These are phyloP conservation scores for Strix aluco DNA, from an alignment of 2,113 vertebrate species.

Conservation along the genomic window DNA sequence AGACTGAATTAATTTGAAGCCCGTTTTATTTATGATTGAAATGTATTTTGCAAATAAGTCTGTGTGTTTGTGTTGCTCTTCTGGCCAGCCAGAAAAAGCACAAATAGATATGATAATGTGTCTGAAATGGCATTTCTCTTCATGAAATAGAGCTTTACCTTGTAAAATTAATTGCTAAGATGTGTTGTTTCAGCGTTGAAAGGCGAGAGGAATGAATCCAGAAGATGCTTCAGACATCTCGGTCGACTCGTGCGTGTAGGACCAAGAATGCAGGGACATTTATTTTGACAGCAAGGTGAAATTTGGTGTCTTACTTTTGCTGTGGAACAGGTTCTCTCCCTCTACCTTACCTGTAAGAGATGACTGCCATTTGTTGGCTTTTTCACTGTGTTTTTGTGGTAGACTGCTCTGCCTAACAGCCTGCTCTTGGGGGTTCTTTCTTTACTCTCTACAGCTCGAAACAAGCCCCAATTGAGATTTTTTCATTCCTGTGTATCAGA, in stretches of 20 bases:
- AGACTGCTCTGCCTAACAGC: not conserved
- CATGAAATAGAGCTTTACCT: not conserved
- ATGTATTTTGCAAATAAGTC: not conserved
- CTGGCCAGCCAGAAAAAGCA: not conserved
- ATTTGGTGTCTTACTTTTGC: not conserved
- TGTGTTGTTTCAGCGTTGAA: not conserved
- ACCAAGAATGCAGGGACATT: not conserved
- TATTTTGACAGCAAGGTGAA: not conserved
- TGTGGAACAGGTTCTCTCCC: not conserved
- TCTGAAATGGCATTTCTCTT: not conserved
- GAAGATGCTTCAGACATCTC: not conserved
- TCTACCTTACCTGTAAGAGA: not conserved
- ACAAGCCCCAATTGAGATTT: not conserved
- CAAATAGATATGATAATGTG: not conserved
- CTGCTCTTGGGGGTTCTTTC: not conserved
- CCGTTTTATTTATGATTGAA: not conserved
- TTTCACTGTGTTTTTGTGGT: not conserved
- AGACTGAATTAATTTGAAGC: not conserved
- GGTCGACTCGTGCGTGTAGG: not conserved
- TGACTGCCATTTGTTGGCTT: not conserved
- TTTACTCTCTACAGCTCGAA: not conserved
- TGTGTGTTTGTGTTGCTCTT: not conserved
- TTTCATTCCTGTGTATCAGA: not conserved
- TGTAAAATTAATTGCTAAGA: not conserved
- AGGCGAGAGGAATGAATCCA: not conserved